phyloP scores from a whole-genome alignment of 2,888 invertebrate species.

The Rhagonycha lutea region DNA sequence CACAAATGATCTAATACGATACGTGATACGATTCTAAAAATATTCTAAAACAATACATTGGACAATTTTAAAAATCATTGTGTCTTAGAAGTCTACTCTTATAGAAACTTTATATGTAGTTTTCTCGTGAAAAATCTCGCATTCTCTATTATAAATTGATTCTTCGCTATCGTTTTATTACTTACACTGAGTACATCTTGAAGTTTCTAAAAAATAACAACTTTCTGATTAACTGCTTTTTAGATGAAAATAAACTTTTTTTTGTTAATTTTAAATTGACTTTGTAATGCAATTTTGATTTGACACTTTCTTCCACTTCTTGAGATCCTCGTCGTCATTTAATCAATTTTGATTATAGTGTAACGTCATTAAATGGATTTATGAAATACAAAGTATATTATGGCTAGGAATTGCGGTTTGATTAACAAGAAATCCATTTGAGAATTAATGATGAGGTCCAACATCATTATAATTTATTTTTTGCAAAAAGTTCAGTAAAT shows the following conservation, averaged over 20 bases:
- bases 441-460: not conserved
- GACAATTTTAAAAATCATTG: constrained; percentile 4
- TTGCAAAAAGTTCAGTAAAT: not conserved
- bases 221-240: not conserved
- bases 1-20: constrained; percentile 46
- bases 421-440: not conserved
- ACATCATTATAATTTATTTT: not conserved
- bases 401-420: not conserved
- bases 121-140: not conserved
- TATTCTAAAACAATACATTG: constrained; percentile 21
- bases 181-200: not conserved
- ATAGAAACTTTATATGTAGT: not conserved
- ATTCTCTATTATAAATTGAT: not conserved
- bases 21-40: constrained; percentile 43
- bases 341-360: not conserved
- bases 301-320: not conserved
- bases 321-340: not conserved
- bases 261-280: not conserved
- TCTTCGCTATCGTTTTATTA: not conserved
- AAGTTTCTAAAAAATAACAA: too few species aligned
- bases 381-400: not conserved
- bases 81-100: not conserved
- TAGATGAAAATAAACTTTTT: not conserved
- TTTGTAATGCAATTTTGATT: not conserved
- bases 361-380: not conserved